A percentile compares a stretch with the other conserved stretches of the same genome.
Conservation (phyloP, 2,113 vertebrate species). For the Rhinoptilus africanus region DNA sequence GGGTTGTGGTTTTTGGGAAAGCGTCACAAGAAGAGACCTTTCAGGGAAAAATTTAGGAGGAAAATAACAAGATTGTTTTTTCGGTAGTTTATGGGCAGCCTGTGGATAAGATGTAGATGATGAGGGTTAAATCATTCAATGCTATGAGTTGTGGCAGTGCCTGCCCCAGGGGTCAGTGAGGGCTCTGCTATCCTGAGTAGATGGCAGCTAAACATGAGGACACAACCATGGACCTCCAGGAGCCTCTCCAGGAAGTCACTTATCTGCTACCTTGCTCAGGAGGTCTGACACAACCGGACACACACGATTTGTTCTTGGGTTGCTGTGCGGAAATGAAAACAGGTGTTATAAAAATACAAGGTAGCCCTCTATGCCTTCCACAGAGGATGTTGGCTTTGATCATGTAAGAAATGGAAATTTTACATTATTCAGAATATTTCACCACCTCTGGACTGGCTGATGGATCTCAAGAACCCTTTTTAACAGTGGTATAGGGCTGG, state of each 20-base stretch:
- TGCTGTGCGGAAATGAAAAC: background rate
- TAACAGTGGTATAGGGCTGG: background rate
- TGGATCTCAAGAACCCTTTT: background rate
- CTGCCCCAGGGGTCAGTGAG: background rate
- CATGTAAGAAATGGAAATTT: background rate
- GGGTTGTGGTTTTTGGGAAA: background rate
- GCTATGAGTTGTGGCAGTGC: background rate
- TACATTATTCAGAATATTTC: background rate
- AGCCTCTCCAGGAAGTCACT: background rate
- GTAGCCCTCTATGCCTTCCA: background rate
- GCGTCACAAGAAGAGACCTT: background rate
- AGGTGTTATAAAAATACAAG: background rate
- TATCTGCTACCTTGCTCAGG: background rate
- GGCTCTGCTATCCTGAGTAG: background rate
- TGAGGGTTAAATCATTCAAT: background rate
- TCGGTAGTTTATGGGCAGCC: background rate
- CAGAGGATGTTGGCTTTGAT: background rate
- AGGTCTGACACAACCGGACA: background rate
- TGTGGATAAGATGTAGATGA: background rate
- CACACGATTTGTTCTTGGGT: background rate
- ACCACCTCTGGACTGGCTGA: background rate
- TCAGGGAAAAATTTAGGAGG: background rate
- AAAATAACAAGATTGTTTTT: background rate
- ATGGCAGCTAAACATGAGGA: background rate
- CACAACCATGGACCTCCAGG: rapidly evolving